Percentiles rank a stretch among this genome's conserved stretches.
Conservation (phyloP, 2,113 vertebrate species). For the Smithornis capensis region DNA sequence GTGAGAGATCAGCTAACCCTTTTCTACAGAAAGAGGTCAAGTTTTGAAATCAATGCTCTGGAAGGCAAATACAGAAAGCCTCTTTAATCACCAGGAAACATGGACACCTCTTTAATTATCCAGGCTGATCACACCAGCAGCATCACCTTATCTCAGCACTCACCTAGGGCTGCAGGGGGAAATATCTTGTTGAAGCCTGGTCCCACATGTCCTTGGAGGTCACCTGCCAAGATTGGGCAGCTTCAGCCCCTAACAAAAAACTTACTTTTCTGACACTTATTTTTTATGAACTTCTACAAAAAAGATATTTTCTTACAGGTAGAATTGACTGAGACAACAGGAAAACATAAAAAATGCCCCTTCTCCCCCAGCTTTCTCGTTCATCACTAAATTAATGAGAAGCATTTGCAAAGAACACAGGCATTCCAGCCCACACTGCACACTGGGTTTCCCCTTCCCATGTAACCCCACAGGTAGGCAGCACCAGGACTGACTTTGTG, state of each 20-base stretch:
- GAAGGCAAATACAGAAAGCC: neutral
- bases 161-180: neutral
- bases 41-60: neutral
- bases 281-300: neutral
- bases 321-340: neutral
- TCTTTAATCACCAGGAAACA: neutral
- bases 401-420: slow-evolving; percentile 3
- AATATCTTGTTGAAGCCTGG: fast-evolving
- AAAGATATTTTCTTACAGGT: neutral
- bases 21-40: neutral
- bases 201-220: neutral
- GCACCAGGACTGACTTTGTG: neutral
- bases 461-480: neutral
- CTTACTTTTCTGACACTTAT: neutral
- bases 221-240: neutral
- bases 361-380: neutral
- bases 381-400: slow-evolving; percentile 12
- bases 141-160: neutral
- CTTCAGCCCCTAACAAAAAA: neutral
- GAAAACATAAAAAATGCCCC: neutral
- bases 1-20: fast-evolving
- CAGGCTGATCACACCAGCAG: neutral
- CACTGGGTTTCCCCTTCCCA: neutral
- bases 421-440: neutral
- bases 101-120: neutral